phyloP scores from a whole-genome alignment of 2,113 vertebrate genomes.

The Zosterops pallidus region DNA sequence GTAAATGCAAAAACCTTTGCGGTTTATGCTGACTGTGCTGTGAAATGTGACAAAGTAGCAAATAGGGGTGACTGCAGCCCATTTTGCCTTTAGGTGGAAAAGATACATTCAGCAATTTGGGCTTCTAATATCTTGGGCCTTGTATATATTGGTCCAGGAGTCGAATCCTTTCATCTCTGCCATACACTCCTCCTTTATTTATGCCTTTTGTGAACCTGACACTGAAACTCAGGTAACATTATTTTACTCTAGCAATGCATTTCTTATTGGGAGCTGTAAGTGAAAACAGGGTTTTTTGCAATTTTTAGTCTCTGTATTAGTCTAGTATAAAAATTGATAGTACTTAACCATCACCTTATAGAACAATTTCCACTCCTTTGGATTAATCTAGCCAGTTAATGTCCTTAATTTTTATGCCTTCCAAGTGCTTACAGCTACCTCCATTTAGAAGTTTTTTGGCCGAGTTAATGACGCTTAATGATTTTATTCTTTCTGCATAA shows the following conservation, averaged over 20 bases:
- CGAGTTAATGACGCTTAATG: background rate
- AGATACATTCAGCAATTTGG: background rate
- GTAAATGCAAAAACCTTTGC: background rate
- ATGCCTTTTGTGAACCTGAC: background rate
- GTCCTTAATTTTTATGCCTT: background rate
- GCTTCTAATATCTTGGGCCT: background rate
- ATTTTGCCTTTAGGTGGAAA: background rate
- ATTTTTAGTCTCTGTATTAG: background rate
- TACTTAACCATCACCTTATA: background rate
- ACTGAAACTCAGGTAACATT: background rate
- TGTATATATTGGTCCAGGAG: background rate
- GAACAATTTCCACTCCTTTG: background rate
- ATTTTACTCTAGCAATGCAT: background rate
- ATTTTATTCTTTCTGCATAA: background rate
- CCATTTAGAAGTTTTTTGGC: background rate
- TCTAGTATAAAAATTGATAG: background rate
- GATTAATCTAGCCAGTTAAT: background rate
- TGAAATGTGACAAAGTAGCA: background rate
- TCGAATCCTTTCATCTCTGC: background rate
- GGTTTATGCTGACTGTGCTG: background rate
- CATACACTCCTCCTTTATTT: background rate
- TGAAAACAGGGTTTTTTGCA: background rate
- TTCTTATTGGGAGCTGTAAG: background rate
- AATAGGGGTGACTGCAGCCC: background rate
- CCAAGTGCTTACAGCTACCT: background rate